Base-by-base conservation (phyloP, 2,797 vertebrate species). In the Melanotaenia pygmaea region DNA sequence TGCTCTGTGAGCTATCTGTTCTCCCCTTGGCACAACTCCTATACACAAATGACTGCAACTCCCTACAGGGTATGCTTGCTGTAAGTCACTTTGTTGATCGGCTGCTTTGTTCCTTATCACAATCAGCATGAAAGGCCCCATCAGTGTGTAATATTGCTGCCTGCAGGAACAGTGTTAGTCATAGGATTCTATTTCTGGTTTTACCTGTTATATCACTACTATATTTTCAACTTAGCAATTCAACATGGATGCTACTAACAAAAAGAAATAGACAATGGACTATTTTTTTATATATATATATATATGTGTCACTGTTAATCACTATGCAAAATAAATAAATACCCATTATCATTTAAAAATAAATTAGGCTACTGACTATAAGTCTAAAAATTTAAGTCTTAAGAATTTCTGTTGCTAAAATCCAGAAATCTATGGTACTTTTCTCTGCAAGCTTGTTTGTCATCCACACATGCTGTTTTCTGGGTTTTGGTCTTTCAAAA, bases 31-130 rank as follows among this genome's bases (percentile, higher is more conserved):
- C 77, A 62, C 70, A 65, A 67, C 79, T 81, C 61, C 59, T 47
- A 26, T 53, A 69, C 76, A 75, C 74, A 85, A 71, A 83, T 75
- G 79, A 76, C 73, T 78, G 75, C 85, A 64, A 50, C 70, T 74
- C 79, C 82, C 82, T n/a, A 30, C 65, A 70, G 86, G 82, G 57
- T 63, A 24, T 16, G 69, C 50, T 77, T n/a, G 57, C 78, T 70
- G 64, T 20, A 32, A 71, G 47, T 77, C 64, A 64, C 73, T 82
- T 56, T 81, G 77, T 74, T 77, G 72, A 75, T 81, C 24, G n/a
- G 32, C 64, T 59, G 37, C 75, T 85, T 79, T 83, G 74, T 85
- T 85, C 56, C 68, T 82, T 70, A 53, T 75, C 56, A 37, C 7
- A 26, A 76, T 72, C 68, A 59, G 50, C n/a, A 60, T 40, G 53